A percentile compares a stretch with the other conserved stretches of the same genome.
Conservation (phyloP, 1,140 invertebrate genomes). For the Liolophura sinensis region DNA sequence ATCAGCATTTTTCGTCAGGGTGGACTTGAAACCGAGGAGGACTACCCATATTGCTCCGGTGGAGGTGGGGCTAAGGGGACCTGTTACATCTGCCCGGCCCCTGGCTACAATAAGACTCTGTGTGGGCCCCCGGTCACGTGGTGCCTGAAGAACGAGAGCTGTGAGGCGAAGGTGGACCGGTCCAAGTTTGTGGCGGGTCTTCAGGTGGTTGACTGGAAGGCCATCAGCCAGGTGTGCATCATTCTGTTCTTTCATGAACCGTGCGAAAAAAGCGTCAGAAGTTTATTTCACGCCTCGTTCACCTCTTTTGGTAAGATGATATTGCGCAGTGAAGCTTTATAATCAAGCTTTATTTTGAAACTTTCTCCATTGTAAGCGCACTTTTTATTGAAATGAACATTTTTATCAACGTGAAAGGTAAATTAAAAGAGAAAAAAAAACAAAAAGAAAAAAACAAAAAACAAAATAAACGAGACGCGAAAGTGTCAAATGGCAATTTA, state of each 20-base stretch:
- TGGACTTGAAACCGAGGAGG: slow-evolving; percentile 40
- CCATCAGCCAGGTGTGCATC: slow-evolving; percentile 30
- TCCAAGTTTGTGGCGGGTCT: slow-evolving; percentile 45
- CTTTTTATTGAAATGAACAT: too few relatives aligned
- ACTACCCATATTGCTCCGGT: slow-evolving; percentile 50
- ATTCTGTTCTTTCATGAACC: background rate
- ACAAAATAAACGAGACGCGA: too few relatives aligned
- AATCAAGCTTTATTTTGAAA: too few relatives aligned
- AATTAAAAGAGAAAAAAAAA: too few relatives aligned
- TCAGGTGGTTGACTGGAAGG: slow-evolving; percentile 44
- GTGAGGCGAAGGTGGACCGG: slow-evolving; percentile 38
- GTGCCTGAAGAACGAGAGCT: slow-evolving; percentile 48
- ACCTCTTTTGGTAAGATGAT: too few relatives aligned
- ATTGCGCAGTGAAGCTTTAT: too few relatives aligned
- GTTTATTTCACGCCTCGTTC: too few relatives aligned
- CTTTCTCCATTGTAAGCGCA: too few relatives aligned
- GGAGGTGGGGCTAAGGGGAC: slow-evolving; percentile 29
- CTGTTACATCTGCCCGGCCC: slow-evolving; percentile 42
- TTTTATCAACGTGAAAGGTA: too few relatives aligned
- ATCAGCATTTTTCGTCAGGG: slow-evolving; percentile 25
- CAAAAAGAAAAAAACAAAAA: too few relatives aligned
- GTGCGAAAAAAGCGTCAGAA: background rate
- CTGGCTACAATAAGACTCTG: slow-evolving; percentile 45
- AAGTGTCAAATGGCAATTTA: too few relatives aligned
- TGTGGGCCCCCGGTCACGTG: slow-evolving; percentile 45